Evolutionary conservation across 92 coral and sea anemone species (phyloP), one percentile per base, ranked within the genome.

Genomic region (Isaurus tuberculatus): DNA sequence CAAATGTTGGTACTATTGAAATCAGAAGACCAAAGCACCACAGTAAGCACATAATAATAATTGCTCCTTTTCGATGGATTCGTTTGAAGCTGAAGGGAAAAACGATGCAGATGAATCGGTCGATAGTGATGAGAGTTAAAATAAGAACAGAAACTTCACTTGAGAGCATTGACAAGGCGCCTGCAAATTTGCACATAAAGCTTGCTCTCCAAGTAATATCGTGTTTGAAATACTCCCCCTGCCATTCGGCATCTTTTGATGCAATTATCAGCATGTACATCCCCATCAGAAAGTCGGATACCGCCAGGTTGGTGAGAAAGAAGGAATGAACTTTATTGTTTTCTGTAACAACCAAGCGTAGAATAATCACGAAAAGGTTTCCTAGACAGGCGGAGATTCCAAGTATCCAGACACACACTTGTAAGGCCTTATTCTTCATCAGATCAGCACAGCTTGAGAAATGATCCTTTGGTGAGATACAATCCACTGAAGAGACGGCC

Each of bases 361-460:
- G 66, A 0, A 94, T 15, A 26, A 94, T 84, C 8, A 94, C 98
- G 49, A 87, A 82, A 8, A 88, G n/a, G 80, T 94, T 94, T 0
- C 98, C 98, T 19, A 90, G 19, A 44, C 92, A 82, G 10, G 98
- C 98, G 32, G 92, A 65, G 25, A 94, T 73, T 10, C 98, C 98
- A 19, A 94, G 86, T 37, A 94, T 88, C 98, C 98, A 94, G 7
- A 92, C 69, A 37, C 89, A 89, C 37, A 83, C 83, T 63, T 88
- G 90, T 22, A 88, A 77, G 28, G 92, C 88, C 61, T 58, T 86
- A 79, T 94, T 94, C 77, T 94, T 94, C 91, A 94, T 93, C 37
- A 94, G 86, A 58, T 92, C 98, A 14, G 88, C 87, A 70, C 98
- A 94, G 70, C 96, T 94, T 2, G 98, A 94, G 70, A 94, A 92